phyloP scores from a whole-genome alignment of 2,113 vertebrate species.

The Aramus guarauna region DNA sequence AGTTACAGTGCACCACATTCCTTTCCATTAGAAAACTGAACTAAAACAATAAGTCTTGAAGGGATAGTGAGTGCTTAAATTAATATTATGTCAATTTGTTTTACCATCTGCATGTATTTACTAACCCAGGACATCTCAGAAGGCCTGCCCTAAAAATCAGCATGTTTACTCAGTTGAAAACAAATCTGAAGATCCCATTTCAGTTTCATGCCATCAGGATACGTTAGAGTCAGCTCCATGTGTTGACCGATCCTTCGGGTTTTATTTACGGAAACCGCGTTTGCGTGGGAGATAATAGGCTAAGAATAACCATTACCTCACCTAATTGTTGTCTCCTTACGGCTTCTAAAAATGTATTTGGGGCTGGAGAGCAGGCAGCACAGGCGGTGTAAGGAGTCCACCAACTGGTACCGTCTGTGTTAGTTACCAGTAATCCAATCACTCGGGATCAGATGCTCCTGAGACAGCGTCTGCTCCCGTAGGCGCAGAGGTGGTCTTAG shows the following conservation, averaged over 20 bases:
- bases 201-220: not conserved
- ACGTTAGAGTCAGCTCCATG: not conserved
- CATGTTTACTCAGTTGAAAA: slow-evolving; percentile 38
- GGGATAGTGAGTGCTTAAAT: not conserved
- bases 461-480: not conserved
- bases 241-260: not conserved
- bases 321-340: slow-evolving; percentile 46
- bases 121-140: not conserved
- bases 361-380: not conserved
- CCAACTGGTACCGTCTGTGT: slow-evolving; percentile 29
- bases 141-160: slow-evolving; percentile 4
- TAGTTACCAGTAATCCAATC: slow-evolving; percentile 38
- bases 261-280: slow-evolving; percentile 38
- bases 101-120: slow-evolving; percentile 40
- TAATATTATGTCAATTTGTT: slow-evolving; percentile 29
- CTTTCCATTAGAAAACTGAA: not conserved
- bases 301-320: slow-evolving; percentile 59
- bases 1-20: slow-evolving; percentile 15
- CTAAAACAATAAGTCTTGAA: slow-evolving; percentile 13
- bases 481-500: not conserved
- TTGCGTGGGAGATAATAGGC: slow-evolving; percentile 45
- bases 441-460: not conserved
- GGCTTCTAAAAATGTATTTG: slow-evolving; percentile 45
- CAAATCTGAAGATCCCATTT: not conserved
- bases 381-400: not conserved